A percentile compares a stretch with the other conserved stretches of the same genome.
phyloP scores from a whole-genome alignment of 1,140 invertebrate species.

The Conus betulinus region DNA sequence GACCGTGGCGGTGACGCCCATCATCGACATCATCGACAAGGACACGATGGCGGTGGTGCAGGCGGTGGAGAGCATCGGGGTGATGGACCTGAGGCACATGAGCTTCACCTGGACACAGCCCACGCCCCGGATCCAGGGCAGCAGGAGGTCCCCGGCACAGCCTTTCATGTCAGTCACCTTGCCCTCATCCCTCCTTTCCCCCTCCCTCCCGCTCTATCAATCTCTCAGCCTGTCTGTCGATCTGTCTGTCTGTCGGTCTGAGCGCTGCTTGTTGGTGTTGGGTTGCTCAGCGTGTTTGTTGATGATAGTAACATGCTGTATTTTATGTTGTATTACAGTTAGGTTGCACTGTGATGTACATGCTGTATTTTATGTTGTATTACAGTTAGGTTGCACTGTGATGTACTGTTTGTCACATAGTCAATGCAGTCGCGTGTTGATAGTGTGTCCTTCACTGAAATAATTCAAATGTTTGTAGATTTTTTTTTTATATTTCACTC shows the following conservation, averaged over 20 bases:
- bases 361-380: no score
- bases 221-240: conserved; percentile 6
- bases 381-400: no score
- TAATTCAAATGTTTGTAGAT: no score
- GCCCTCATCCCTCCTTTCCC: not conserved
- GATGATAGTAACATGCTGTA: no score
- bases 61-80: conserved; percentile 36
- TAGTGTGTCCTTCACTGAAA: no score
- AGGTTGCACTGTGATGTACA: no score
- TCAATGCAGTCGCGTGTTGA: no score
- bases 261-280: no score
- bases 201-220: conserved; percentile 33
- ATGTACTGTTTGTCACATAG: no score
- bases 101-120: conserved; percentile 41
- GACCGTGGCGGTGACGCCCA: conserved; percentile 89
- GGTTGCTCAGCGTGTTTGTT: no score
- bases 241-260: conserved; percentile 20
- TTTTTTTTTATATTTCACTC: no score
- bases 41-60: conserved; percentile 85
- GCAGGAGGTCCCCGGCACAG: not conserved
- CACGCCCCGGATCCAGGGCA: conserved; percentile 15
- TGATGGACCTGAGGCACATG: conserved; percentile 28
- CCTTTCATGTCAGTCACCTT: conserved; percentile 33
- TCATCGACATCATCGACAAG: conserved; percentile 98
- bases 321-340: no score